Percentiles rank a stretch among this genome's conserved stretches.
These are phyloP conservation scores for Ophiothrix spiculata DNA, from an alignment of 35 echinoderm and acorn worm species.

Conservation along the genomic window DNA sequence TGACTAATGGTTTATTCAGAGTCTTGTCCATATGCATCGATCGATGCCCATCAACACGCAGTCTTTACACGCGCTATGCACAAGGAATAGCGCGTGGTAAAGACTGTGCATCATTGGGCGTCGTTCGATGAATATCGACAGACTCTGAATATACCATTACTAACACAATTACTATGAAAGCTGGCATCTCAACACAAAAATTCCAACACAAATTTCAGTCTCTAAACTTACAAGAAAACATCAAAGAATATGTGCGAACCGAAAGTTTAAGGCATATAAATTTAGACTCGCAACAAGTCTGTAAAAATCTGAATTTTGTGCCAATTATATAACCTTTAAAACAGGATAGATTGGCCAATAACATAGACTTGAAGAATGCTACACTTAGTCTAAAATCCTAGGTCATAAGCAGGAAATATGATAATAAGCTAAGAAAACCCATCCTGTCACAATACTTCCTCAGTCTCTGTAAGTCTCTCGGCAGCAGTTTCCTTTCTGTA, in stretches of 20 bases:
- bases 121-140: no score
- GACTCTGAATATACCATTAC: no score
- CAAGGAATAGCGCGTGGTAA: no score
- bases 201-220: not conserved
- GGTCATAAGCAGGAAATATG: slow-evolving; percentile 10
- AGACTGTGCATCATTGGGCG: no score
- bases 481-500: not conserved
- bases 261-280: not conserved
- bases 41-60: no score
- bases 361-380: no score
- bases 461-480: not conserved
- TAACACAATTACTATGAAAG: no score
- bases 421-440: slow-evolving; percentile 16
- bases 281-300: not conserved
- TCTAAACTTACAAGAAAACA: not conserved
- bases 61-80: no score
- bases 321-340: not conserved
- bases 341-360: not conserved
- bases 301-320: not conserved
- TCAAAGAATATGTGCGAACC: not conserved
- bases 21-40: no score
- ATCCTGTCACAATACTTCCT: slow-evolving; percentile 7
- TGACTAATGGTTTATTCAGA: no score
- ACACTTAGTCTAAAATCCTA: no score
- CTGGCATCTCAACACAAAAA: no score